phyloP scores from a whole-genome alignment of 2,888 invertebrate genomes.

The Cryptocheilus praepositus region DNA sequence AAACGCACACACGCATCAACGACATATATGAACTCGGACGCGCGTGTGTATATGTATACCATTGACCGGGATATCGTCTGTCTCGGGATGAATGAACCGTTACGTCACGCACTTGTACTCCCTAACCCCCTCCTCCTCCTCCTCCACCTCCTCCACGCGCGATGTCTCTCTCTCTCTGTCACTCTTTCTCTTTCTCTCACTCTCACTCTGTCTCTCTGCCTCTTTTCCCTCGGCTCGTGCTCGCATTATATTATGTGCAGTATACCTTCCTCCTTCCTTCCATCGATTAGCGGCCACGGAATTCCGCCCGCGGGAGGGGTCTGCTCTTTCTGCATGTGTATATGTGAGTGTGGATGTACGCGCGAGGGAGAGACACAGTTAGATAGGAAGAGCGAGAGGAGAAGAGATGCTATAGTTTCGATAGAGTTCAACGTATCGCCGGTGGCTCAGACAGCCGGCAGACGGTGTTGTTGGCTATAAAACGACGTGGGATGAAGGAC shows the following conservation, averaged over 20 bases:
- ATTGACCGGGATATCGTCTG: slow-evolving; percentile 73
- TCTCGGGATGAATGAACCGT: slow-evolving; percentile 73
- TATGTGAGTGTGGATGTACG: neutral
- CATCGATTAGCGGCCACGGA: slow-evolving; percentile 61
- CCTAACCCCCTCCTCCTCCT: slow-evolving; percentile 55
- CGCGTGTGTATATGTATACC: slow-evolving; percentile 60
- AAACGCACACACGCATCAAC: slow-evolving; percentile 8
- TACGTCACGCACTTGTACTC: slow-evolving; percentile 73
- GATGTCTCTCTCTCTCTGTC: slow-evolving; percentile 33
- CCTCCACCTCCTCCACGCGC: slow-evolving; percentile 45
- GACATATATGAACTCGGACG: slow-evolving; percentile 17
- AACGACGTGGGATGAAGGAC: slow-evolving; percentile 45
- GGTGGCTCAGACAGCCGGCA: slow-evolving; percentile 63
- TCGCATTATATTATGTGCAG: slow-evolving; percentile 62
- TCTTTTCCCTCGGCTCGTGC: slow-evolving; percentile 51
- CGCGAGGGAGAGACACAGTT: neutral
- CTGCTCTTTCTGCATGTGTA: neutral
- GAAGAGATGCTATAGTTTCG: slow-evolving; percentile 58
- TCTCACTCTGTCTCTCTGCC: slow-evolving; percentile 51
- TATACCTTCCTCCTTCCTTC: slow-evolving; percentile 51
- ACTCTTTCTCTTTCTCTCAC: slow-evolving; percentile 34
- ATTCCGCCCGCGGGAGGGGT: slow-evolving; percentile 47
- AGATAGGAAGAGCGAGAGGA: slow-evolving; percentile 14
- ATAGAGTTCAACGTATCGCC: slow-evolving; percentile 65
- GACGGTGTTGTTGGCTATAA: slow-evolving; percentile 61